These are phyloP conservation scores for Pungitius pungitius DNA, from an alignment of 2,113 vertebrate genomes.

Conservation along the genomic window DNA sequence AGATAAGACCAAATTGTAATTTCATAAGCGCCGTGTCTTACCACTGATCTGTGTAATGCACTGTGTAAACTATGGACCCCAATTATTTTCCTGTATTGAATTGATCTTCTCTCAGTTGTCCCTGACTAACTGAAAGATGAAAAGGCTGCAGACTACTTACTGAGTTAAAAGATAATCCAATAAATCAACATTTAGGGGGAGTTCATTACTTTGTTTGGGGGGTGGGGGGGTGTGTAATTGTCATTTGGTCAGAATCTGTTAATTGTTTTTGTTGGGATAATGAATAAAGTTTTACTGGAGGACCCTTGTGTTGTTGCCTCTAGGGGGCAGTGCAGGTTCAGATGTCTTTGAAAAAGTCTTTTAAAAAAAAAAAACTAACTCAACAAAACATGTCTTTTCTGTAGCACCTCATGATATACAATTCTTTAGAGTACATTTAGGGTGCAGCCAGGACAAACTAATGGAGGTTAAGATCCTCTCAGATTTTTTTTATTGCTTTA, in stretches of 20 bases:
- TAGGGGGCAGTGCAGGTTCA: conserved; percentile 65
- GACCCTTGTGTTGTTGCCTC: conserved; percentile 40
- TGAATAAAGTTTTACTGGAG: conserved; percentile 62
- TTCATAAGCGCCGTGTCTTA: conserved; percentile 27
- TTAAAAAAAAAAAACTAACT: no score
- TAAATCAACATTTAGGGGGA: conserved; percentile 34
- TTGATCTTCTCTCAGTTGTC: conserved; percentile 36
- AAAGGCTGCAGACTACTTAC: conserved; percentile 48
- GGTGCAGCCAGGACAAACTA: conserved; percentile 2
- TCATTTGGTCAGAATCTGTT: conserved; percentile 54
- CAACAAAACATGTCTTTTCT: not conserved
- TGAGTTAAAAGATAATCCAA: conserved; percentile 49
- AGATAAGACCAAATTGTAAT: conserved; percentile 25
- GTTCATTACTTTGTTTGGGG: conserved; percentile 25
- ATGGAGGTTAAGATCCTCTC: conserved; percentile 5
- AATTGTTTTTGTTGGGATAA: conserved; percentile 31
- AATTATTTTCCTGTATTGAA: conserved; percentile 38
- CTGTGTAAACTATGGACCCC: conserved; percentile 51
- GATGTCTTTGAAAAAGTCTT: no score
- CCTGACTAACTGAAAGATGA: conserved; percentile 37
- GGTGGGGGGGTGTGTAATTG: conserved; percentile 23
- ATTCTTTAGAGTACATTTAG: not conserved
- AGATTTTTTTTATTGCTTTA: not conserved
- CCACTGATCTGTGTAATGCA: conserved; percentile 33
- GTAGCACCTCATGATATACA: not conserved